A percentile compares a stretch with the other conserved stretches of the same genome.
Evolutionary conservation across 2,113 vertebrate species (phyloP).

Genomic region (Telmatochromis brichardi): DNA sequence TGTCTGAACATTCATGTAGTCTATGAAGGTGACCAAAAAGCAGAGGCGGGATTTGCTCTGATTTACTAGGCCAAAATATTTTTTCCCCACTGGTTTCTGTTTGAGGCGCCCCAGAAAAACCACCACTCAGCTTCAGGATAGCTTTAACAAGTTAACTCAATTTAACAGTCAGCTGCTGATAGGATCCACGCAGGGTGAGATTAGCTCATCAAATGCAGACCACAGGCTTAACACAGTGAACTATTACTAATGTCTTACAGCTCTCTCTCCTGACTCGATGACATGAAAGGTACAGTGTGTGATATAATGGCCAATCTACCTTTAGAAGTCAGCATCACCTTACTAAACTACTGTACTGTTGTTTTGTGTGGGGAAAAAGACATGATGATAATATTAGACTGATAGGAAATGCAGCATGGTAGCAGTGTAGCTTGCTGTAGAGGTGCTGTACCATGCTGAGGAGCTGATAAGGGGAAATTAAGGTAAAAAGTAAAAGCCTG

Average conservation of each 20-base stretch:
- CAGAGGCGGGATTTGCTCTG: background rate
- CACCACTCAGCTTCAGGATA: background rate
- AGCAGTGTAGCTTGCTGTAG: background rate
- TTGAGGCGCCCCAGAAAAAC: background rate
- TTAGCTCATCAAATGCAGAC: conserved; percentile 29
- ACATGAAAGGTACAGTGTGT: background rate
- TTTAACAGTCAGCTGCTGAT: conserved; percentile 42
- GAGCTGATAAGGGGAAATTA: background rate
- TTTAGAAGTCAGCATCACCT: background rate
- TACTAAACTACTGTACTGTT: background rate
- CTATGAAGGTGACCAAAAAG: background rate
- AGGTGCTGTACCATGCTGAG: background rate
- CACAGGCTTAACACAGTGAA: background rate
- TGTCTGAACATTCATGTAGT: background rate
- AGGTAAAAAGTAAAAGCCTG: background rate
- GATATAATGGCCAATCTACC: background rate
- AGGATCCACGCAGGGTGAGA: conserved; percentile 28
- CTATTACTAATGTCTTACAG: background rate
- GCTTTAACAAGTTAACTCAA: conserved; percentile 52
- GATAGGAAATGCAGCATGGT: background rate
- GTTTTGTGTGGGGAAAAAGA: background rate
- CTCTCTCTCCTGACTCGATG: background rate
- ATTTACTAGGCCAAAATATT: background rate
- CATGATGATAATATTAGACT: background rate
- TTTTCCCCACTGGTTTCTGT: background rate